These are phyloP conservation scores for Phalangium opilio DNA, from an alignment of 2,888 invertebrate genomes.

Conservation along the genomic window DNA sequence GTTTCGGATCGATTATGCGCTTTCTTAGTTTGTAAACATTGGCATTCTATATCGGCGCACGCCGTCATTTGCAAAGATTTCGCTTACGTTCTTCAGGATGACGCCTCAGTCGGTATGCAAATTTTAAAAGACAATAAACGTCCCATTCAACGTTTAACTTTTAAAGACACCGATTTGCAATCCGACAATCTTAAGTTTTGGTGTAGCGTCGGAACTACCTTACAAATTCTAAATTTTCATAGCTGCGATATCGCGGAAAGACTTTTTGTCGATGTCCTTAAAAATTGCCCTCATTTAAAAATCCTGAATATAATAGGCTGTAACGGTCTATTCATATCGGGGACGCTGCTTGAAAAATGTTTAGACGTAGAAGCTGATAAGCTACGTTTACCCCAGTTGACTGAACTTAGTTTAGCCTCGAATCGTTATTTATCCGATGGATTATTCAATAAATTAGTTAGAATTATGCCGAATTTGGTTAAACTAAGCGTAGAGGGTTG, in stretches of 20 bases:
- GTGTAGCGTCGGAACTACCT: conserved; percentile 21
- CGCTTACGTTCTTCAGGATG: conserved; percentile 32
- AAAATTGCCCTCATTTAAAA: conserved; percentile 36
- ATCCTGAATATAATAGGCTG: conserved; percentile 46
- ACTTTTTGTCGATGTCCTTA: conserved; percentile 25
- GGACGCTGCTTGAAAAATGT: conserved; percentile 45
- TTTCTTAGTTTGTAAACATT: conserved; percentile 46
- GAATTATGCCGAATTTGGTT: conserved; percentile 43
- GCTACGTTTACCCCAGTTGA: conserved; percentile 33
- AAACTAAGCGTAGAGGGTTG: conserved; percentile 48
- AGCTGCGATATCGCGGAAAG: conserved; percentile 27
- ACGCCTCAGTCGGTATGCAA: conserved; percentile 2
- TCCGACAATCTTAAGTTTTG: conserved; percentile 23
- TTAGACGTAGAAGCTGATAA: conserved; percentile 32
- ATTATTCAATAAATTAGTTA: conserved; percentile 48
- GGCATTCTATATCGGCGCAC: conserved; percentile 52
- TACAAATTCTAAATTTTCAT: conserved; percentile 25
- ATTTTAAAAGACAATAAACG: conserved; percentile 11
- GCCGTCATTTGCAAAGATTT: conserved; percentile 41
- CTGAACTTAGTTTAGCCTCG: conserved; percentile 43
- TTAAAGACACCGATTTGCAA: conserved; percentile 26
- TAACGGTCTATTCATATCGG: conserved; percentile 56
- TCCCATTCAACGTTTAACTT: conserved; percentile 23
- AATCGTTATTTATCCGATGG: conserved; percentile 59
- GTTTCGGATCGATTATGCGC: conserved; percentile 49